Conservation (phyloP, 2,797 vertebrate genomes). For the Sebastolobus altivelis region DNA sequence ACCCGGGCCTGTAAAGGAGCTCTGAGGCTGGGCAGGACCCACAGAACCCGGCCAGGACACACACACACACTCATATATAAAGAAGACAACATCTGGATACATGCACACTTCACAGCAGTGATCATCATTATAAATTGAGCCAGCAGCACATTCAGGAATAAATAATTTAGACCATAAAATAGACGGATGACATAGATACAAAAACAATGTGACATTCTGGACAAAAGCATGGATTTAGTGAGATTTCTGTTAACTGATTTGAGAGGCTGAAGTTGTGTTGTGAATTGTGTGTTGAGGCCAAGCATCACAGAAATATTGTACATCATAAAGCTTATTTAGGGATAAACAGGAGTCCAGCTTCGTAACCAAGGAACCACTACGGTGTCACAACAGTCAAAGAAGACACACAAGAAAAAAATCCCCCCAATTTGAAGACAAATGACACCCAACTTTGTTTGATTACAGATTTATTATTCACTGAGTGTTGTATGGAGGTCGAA, state of each 20-base stretch:
- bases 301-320: background rate
- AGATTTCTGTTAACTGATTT: background rate
- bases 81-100: slow-evolving; percentile 20
- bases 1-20: slow-evolving; percentile 23
- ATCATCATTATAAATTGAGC: slow-evolving; percentile 28
- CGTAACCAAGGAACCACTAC: background rate
- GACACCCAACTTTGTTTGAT: fast-evolving
- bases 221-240: background rate
- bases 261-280: background rate
- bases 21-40: slow-evolving; percentile 23
- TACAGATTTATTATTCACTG: background rate
- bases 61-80: background rate
- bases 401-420: background rate
- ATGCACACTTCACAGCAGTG: slow-evolving; percentile 28
- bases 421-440: background rate
- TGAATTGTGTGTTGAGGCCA: slow-evolving; percentile 13
- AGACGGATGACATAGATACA: slow-evolving; percentile 5
- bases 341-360: slow-evolving; percentile 1
- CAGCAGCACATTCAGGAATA: slow-evolving; percentile 16
- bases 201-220: slow-evolving; percentile 3
- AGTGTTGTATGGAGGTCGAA: background rate
- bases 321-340: slow-evolving; percentile 17
- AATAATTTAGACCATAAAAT: slow-evolving; percentile 2
- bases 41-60: background rate
- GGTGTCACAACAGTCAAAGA: background rate